Evolutionary conservation across 2,888 invertebrate genomes (phyloP).

Genomic region (Abrostola tripartita): DNA sequence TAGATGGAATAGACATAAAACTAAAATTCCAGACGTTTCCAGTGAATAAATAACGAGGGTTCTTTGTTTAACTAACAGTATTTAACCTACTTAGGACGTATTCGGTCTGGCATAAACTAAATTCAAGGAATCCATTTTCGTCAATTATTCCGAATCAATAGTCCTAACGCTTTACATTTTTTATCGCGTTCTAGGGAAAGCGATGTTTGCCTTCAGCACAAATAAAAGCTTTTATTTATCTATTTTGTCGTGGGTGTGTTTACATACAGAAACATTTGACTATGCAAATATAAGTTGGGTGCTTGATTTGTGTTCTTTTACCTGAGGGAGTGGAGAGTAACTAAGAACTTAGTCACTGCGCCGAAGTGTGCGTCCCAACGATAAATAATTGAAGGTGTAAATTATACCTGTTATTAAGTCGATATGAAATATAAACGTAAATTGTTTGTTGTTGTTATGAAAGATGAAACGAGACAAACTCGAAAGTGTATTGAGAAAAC

Average conservation of each 20-base stretch:
- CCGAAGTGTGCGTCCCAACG: too few species aligned
- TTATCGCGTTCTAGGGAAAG: not conserved
- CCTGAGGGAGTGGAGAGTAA: too few species aligned
- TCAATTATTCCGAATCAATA: slow-evolving; percentile 3
- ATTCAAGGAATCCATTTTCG: slow-evolving; percentile 1
- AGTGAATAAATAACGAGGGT: not conserved
- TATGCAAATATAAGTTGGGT: too few species aligned
- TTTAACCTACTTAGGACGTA: not conserved
- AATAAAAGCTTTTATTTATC: not conserved
- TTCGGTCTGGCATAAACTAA: slow-evolving; percentile 1
- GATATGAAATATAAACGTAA: not conserved
- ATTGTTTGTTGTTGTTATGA: slow-evolving; percentile 9
- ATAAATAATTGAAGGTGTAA: too few species aligned
- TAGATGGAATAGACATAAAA: not conserved
- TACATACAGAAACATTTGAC: too few species aligned
- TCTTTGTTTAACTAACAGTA: slow-evolving; percentile 3
- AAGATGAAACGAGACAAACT: slow-evolving; percentile 3
- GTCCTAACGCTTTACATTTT: not conserved
- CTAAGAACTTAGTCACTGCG: too few species aligned
- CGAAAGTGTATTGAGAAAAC: slow-evolving; percentile 13
- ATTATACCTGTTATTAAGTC: too few species aligned
- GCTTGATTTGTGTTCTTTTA: too few species aligned
- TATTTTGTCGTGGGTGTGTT: too few species aligned
- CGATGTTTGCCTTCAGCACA: too few species aligned
- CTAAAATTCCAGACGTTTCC: not conserved